Base-by-base conservation (phyloP, 2,113 vertebrate genomes). In the Silurus asotus region DNA sequence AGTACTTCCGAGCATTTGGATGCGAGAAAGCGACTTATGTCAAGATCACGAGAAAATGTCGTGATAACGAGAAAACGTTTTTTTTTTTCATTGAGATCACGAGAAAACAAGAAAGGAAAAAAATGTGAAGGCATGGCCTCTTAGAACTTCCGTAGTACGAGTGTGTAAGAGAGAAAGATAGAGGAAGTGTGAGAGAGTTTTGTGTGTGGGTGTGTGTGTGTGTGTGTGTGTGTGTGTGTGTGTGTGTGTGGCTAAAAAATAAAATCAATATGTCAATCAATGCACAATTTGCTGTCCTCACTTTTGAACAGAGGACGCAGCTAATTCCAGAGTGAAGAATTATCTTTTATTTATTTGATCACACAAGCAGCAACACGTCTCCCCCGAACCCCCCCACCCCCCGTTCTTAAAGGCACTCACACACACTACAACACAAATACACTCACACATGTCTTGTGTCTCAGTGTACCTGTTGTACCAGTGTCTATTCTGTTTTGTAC, bases 241-340 rank as follows among this genome's bases (percentile, higher is more conserved):
- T 84, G 84, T 28, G 37, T 67, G 37, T 88, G 55, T 88, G 82
- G 56, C 70, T 91, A 92, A 91, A 85, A 62, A 7, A 61, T 17
- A 62, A 75, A 23, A 53, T 10, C 10, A 20, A 77, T 11, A n/a
- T 77, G 51, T 91, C 79, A 86, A 77, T 77, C 85, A 88, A 37
- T 78, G 69, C 83, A 89, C 61, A 86, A 77, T 48, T 89, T 87
- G 86, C 90, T 90, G 86, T 91, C 75, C 74, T 90, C 90, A 88
- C 62, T 77, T 88, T 59, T 23, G 67, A 87, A 83, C 84, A 81
- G 69, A 86, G 51, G 79, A 88, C 56, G 49, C 62, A 86, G 79
- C 55, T 80, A 45, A 85, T 84, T 81, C 55, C 83, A 56, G 10
- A 87, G 77, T 88, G 86, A 79, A 83, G 4, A 87, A 81, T 81